Conservation (phyloP, 2,113 vertebrate species). For the Pongo pygmaeus region DNA sequence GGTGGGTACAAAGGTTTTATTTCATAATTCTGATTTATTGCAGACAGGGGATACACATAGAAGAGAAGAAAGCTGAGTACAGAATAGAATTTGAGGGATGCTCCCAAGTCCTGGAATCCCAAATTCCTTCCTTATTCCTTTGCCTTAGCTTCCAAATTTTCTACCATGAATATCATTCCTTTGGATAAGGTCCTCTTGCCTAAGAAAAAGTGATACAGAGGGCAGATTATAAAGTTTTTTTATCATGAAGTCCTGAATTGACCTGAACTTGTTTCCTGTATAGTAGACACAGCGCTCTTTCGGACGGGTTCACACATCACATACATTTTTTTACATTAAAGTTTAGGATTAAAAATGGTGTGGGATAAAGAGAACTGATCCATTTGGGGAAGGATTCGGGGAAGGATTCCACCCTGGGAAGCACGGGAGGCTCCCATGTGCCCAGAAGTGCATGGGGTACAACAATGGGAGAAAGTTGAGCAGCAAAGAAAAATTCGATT, state of each 20-base stretch:
- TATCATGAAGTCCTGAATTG: not conserved
- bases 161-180: not conserved
- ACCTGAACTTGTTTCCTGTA: not conserved
- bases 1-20: not conserved
- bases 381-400: not conserved
- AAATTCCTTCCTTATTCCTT: not conserved
- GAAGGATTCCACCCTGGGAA: not conserved
- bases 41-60: too few relatives aligned
- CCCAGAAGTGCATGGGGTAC: not conserved
- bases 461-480: not conserved
- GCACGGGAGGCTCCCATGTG: accelerated
- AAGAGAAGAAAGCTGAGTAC: not conserved
- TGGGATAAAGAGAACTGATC: not conserved
- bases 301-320: not conserved
- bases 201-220: not conserved
- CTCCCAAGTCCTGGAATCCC: not conserved
- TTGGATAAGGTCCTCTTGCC: not conserved
- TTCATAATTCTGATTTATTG: not conserved
- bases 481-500: not conserved
- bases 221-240: not conserved
- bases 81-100: not conserved
- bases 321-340: not conserved
- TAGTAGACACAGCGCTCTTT: not conserved
- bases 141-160: not conserved
- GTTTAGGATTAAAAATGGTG: not conserved